Evolutionary conservation across 1,140 invertebrate genomes (phyloP).

Genomic region (Ylistrum balloti): DNA sequence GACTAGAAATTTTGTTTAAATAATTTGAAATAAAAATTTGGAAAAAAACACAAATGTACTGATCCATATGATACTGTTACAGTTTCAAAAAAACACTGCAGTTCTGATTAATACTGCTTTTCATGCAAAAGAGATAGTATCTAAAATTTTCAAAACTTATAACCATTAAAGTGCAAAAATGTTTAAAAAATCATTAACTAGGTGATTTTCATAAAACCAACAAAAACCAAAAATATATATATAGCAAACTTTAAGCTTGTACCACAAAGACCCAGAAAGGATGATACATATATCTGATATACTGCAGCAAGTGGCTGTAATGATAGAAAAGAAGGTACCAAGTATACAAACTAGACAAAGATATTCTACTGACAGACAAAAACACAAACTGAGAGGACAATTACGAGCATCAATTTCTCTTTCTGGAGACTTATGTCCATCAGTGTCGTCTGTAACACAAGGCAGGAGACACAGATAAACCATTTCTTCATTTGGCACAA

Average conservation of each 20-base stretch:
- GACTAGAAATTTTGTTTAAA: too few relatives aligned
- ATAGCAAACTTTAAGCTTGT: background rate
- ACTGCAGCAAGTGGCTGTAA: background rate
- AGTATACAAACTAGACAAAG: background rate
- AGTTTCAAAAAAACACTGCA: too few relatives aligned
- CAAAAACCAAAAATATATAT: background rate
- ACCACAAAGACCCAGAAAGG: background rate
- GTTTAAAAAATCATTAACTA: background rate
- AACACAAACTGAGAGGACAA: background rate
- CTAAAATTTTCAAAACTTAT: too few relatives aligned
- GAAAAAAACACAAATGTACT: too few relatives aligned
- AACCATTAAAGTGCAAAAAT: background rate
- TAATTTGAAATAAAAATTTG: too few relatives aligned
- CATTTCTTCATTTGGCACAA: too few relatives aligned
- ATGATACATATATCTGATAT: background rate
- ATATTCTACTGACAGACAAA: background rate
- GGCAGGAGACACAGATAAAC: too few relatives aligned
- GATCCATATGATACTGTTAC: too few relatives aligned
- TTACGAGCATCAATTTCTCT: background rate
- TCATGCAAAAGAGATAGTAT: too few relatives aligned
- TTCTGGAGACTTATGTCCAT: background rate
- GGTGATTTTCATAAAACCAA: background rate
- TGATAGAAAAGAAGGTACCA: background rate
- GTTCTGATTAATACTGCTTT: too few relatives aligned
- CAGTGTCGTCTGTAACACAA: constrained; percentile 4